Evolutionary conservation across 2,888 invertebrate species (phyloP).

Genomic region (Drosophila trichaetosa): DNA sequence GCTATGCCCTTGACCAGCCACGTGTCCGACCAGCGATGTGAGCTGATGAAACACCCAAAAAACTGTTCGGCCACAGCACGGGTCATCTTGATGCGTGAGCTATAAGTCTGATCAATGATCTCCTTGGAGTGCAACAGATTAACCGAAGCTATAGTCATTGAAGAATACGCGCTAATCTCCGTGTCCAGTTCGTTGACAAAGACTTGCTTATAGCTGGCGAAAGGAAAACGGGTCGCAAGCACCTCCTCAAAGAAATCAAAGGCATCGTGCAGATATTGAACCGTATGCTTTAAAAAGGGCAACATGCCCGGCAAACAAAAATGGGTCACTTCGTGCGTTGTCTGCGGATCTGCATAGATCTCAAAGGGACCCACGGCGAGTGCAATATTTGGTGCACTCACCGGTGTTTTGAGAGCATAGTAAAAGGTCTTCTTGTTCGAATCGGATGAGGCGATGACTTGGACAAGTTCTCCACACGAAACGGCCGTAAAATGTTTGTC

Average conservation of each 20-base stretch:
- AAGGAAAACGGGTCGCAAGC: conserved; percentile 96
- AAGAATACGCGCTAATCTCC: conserved; percentile 95
- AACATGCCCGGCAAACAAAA: conserved; percentile 96
- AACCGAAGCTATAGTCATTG: conserved; percentile 96
- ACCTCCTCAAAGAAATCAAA: conserved; percentile 99
- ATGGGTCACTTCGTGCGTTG: conserved; percentile 98
- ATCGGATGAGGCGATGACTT: conserved; percentile 96
- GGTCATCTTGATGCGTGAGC: conserved; percentile 95
- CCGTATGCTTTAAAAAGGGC: conserved; percentile 95
- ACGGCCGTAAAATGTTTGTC: conserved; percentile 97
- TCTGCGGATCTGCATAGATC: conserved; percentile 96
- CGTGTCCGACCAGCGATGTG: conserved; percentile 98
- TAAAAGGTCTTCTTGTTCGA: conserved; percentile 96
- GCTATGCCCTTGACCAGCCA: conserved; percentile 98
- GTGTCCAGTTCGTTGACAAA: conserved; percentile 98
- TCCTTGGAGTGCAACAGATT: conserved; percentile 96
- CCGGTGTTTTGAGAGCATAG: conserved; percentile 95
- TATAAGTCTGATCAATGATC: conserved; percentile 96
- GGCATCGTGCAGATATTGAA: conserved; percentile 95
- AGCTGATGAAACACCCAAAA: conserved; percentile 98
- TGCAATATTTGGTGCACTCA: conserved; percentile 98
- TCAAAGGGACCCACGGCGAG: conserved; percentile 98
- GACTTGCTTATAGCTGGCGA: conserved; percentile 98
- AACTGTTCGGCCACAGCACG: conserved; percentile 98
- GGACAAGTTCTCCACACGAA: conserved; percentile 97